Conservation (phyloP, 2,113 vertebrate genomes). For the Corapipo altera region DNA sequence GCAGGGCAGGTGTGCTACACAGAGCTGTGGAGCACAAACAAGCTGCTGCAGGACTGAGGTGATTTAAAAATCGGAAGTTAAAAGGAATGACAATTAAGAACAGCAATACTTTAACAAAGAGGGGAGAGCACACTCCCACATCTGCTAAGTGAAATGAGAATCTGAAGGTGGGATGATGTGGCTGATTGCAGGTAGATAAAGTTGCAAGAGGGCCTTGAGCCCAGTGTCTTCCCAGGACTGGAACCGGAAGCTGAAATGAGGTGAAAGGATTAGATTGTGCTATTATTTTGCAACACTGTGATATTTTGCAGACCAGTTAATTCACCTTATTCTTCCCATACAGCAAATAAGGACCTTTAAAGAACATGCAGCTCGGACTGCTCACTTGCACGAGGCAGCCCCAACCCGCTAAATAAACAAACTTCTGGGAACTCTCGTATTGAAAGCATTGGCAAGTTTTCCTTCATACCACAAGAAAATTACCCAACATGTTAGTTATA, state of each 20-base stretch:
- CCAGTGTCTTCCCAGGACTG: not conserved
- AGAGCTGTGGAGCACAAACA: not conserved
- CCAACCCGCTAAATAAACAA: not conserved
- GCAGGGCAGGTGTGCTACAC: not conserved
- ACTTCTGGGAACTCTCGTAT: not conserved
- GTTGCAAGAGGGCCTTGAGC: not conserved
- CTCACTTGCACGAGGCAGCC: not conserved
- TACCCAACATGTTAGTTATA: not conserved
- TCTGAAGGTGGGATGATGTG: not conserved
- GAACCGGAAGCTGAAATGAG: not conserved
- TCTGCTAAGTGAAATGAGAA: not conserved
- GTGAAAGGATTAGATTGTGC: not conserved
- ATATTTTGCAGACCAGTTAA: not conserved
- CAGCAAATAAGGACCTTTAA: not conserved
- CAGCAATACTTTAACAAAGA: fast-evolving
- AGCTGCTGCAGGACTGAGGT: not conserved
- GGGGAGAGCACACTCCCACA: not conserved
- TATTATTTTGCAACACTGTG: not conserved
- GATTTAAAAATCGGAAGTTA: not conserved
- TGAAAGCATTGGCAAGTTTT: not conserved
- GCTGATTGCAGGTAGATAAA: not conserved
- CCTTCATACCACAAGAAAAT: not conserved
- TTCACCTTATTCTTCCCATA: not conserved
- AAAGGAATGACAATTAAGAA: not conserved
- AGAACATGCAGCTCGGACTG: not conserved